Conservation (phyloP, 2,888 invertebrate genomes). For the Icerya purchasi region DNA sequence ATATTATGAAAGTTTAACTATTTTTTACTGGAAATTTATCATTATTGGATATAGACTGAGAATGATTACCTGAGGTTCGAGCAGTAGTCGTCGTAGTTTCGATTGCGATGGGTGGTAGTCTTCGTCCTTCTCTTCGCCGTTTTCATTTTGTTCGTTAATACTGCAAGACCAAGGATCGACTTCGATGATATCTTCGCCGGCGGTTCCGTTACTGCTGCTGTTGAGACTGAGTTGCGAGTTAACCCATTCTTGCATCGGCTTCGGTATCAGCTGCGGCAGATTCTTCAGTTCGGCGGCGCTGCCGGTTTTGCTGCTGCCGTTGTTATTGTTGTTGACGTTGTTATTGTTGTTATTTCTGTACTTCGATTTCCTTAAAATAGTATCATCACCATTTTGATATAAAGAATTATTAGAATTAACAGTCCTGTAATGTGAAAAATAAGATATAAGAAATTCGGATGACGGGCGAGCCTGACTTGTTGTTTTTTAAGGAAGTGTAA, state of each 20-base stretch:
- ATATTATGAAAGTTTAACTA: neutral
- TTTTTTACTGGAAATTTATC: neutral
- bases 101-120: conserved; percentile 10
- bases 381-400: neutral
- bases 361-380: neutral
- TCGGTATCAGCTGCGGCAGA: conserved; percentile 9
- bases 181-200: conserved; percentile 10
- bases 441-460: too few relatives aligned
- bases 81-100: conserved; percentile 10
- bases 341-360: neutral
- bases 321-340: conserved; percentile 5
- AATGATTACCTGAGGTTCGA: conserved; percentile 7
- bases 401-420: too few relatives aligned
- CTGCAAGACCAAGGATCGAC: conserved; percentile 13
- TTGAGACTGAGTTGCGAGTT: neutral
- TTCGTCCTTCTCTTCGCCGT: conserved; percentile 7
- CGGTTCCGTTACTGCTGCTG: neutral
- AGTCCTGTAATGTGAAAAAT: too few relatives aligned
- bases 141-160: conserved; percentile 8
- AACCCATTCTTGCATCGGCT: conserved; percentile 13
- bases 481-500: too few relatives aligned
- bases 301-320: conserved; percentile 3
- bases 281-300: conserved; percentile 7
- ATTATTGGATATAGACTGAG: neutral
- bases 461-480: too few relatives aligned